Conservation (phyloP, 2,888 invertebrate species). For the Cryptocheilus praepositus region DNA sequence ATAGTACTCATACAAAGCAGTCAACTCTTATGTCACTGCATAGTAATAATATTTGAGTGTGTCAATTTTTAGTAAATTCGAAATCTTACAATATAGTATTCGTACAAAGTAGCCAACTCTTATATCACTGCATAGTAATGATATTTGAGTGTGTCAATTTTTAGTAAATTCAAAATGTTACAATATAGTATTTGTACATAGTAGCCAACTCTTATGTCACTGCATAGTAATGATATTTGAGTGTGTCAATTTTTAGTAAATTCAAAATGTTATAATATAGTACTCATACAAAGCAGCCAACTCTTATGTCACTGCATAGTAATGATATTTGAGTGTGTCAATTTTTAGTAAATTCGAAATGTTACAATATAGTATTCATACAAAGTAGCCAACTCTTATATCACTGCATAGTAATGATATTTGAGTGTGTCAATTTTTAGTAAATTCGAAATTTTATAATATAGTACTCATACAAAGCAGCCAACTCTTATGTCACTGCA, state of each 20-base stretch:
- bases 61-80: not conserved
- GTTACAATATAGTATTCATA: slow-evolving; percentile 79
- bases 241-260: slow-evolving; percentile 2
- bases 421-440: slow-evolving; percentile 3
- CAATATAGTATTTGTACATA: slow-evolving; percentile 82
- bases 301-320: too few relatives aligned
- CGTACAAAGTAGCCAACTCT: slow-evolving; percentile 94
- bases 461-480: slow-evolving; percentile 87
- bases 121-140: too few relatives aligned
- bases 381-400: slow-evolving; percentile 93
- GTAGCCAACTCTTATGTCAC: too few relatives aligned
- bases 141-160: slow-evolving; percentile 4
- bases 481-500: too few relatives aligned
- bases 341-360: not conserved
- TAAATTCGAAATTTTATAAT: not conserved
- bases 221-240: too few relatives aligned
- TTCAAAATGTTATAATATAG: not conserved
- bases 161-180: not conserved
- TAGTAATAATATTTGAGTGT: slow-evolving; percentile 7
- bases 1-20: slow-evolving; percentile 87
- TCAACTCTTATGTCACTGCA: too few relatives aligned
- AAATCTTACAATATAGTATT: slow-evolving; percentile 68
- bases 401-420: too few relatives aligned
- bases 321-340: slow-evolving; percentile 5
- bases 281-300: slow-evolving; percentile 93